Percentiles rank a stretch among this genome's conserved stretches.
These are phyloP conservation scores for Arremon aurantiirostris DNA, from an alignment of 2,797 vertebrate genomes.

Conservation along the genomic window DNA sequence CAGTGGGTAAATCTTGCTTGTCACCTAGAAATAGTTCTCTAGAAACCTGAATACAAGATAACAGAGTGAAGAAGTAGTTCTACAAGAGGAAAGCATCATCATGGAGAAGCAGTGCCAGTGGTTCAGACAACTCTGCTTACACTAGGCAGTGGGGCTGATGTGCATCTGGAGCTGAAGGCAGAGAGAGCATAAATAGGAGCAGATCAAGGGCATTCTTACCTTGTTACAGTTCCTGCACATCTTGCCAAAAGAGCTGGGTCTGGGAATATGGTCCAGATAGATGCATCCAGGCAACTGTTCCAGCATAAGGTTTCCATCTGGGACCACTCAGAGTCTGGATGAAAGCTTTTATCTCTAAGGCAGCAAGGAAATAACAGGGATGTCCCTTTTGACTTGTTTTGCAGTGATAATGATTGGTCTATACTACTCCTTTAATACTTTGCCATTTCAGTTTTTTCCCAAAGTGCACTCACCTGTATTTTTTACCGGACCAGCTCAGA, in stretches of 20 bases:
- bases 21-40: not conserved
- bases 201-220: not conserved
- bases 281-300: not conserved
- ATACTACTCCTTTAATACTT: not conserved
- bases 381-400: not conserved
- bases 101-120: not conserved
- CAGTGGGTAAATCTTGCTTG: not conserved
- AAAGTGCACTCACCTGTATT: not conserved
- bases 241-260: not conserved
- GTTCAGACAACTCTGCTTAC: slow-evolving; percentile 9
- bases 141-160: not conserved
- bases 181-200: not conserved
- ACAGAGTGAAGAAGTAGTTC: not conserved
- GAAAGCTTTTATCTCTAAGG: not conserved
- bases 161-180: not conserved
- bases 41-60: not conserved
- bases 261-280: not conserved
- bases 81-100: not conserved
- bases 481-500: not conserved
- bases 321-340: not conserved
- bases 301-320: not conserved
- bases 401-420: not conserved
- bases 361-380: not conserved
- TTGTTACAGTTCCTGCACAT: not conserved
- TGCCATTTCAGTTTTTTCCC: not conserved